A percentile compares a stretch with the other conserved stretches of the same genome.
These are phyloP conservation scores for Elymnias hypermnestra DNA, from an alignment of 1,140 invertebrate genomes.

Conservation along the genomic window DNA sequence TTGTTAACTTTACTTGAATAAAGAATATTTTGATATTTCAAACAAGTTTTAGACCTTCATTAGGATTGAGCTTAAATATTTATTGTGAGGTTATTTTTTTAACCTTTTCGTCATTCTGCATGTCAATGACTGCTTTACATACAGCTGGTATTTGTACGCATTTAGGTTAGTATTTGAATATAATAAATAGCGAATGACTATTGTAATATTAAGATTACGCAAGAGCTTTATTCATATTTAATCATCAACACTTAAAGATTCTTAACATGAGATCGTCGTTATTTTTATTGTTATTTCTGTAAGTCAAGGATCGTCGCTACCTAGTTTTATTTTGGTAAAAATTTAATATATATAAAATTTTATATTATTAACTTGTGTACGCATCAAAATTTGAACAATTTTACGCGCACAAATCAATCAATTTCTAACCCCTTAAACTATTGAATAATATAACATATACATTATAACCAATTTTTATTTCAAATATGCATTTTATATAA, in stretches of 20 bases:
- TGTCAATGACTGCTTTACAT: conserved; percentile 4
- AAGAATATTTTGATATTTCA: background rate
- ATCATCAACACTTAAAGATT: conserved; percentile 2
- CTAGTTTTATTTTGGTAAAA: background rate
- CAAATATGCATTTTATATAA: too few species aligned
- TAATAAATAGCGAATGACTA: conserved; percentile 12
- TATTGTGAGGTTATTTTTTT: conserved; percentile 2
- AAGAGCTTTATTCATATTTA: conserved; percentile 18
- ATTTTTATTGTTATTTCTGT: background rate
- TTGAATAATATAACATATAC: too few species aligned
- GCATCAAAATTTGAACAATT: too few species aligned
- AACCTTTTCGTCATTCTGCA: conserved; percentile 3
- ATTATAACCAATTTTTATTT: too few species aligned
- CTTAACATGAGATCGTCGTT: background rate
- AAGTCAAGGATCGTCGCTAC: background rate
- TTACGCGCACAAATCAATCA: too few species aligned
- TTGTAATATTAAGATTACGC: conserved; percentile 14
- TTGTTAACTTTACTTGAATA: too few species aligned
- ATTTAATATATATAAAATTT: too few species aligned
- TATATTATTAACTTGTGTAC: too few species aligned
- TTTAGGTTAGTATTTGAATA: conserved; percentile 8
- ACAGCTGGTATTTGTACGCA: background rate
- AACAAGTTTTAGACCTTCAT: background rate
- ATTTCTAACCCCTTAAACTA: too few species aligned
- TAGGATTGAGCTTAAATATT: background rate